Evolutionary conservation across 2,113 vertebrate species (phyloP), one percentile per base, ranked within the genome.

Genomic region (Syrmaticus mikado): DNA sequence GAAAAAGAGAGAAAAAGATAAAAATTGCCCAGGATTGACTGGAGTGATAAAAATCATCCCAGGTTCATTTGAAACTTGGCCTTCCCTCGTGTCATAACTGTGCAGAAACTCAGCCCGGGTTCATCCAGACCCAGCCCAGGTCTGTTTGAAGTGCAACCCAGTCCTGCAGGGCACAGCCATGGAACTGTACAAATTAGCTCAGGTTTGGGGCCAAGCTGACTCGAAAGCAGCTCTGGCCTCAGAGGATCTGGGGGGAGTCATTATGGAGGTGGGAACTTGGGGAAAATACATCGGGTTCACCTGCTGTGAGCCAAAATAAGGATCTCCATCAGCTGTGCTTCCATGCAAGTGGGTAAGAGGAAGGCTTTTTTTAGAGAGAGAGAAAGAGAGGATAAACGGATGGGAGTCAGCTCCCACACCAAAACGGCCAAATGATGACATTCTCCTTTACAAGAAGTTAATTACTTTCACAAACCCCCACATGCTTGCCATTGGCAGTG

Each of bases 271-370:
- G 10, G 18, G 4, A 50, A 22, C 18, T 66, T 22, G 3, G 55
- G 30, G 45, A 13, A 9, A 28, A 85, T 32, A 58, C 46, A 36
- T 12, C 79, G 46, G 8, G 10, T 71, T 84, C 41, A 84, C 67
- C 72, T 80, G 64, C 68, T 55, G 4, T 55, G 30, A 28, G 67
- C 34, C 48, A 70, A 74, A 73, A 85, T 17, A 55, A 55, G 5
- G 16, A 73, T 6, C 27, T 48, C 7, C 22, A 34, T 32, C 76
- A 43, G 53, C 8, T 64, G 41, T 79, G 14, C 53, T 34, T 43
- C 41, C 65, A 68, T 34, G 50, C 0, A 0, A 32, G 6, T 0
- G 3, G 38, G 24, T 40, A 38, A n/a, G 27, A n/a, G 43, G n/a
- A 27, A 50, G 16, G 11, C 3, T 48, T 61, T 75, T 45, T 34